A percentile compares a stretch with the other conserved stretches of the same genome.
phyloP scores from a whole-genome alignment of 92 coral and sea anemone species.

The Bergia sp. region DNA sequence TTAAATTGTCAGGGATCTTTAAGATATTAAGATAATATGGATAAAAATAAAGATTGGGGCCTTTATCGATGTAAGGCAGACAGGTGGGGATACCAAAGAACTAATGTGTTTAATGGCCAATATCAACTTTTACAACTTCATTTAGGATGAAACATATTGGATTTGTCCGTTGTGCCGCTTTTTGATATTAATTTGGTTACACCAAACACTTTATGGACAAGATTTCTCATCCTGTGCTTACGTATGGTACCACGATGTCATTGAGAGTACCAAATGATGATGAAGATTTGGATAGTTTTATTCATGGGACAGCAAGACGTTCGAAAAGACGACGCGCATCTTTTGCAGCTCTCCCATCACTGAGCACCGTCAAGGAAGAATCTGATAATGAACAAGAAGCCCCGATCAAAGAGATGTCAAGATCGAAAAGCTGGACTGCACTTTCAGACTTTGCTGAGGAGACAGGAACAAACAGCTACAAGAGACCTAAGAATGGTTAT shows the following conservation, averaged over 20 bases:
- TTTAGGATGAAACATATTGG: neutral
- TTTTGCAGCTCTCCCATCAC: constrained; percentile 13
- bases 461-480: neutral
- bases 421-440: neutral
- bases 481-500: neutral
- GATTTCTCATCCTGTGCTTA: neutral
- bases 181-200: too few relatives aligned
- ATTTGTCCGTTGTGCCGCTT: neutral
- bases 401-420: neutral
- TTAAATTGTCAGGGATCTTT: too few relatives aligned
- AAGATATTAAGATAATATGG: too few relatives aligned
- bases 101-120: too few relatives aligned
- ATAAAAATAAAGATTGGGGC: too few relatives aligned
- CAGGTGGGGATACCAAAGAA: too few relatives aligned
- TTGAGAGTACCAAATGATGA: neutral
- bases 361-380: constrained; percentile 30
- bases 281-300: too few relatives aligned
- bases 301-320: neutral
- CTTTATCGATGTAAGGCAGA: too few relatives aligned
- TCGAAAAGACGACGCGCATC: constrained; percentile 3
- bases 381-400: neutral
- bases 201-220: neutral
- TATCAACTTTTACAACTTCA: neutral
- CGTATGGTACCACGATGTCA: neutral
- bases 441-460: neutral